Base-by-base conservation (phyloP, 53 echinoderm and acorn worm species). In the Actinopyga echinites region DNA sequence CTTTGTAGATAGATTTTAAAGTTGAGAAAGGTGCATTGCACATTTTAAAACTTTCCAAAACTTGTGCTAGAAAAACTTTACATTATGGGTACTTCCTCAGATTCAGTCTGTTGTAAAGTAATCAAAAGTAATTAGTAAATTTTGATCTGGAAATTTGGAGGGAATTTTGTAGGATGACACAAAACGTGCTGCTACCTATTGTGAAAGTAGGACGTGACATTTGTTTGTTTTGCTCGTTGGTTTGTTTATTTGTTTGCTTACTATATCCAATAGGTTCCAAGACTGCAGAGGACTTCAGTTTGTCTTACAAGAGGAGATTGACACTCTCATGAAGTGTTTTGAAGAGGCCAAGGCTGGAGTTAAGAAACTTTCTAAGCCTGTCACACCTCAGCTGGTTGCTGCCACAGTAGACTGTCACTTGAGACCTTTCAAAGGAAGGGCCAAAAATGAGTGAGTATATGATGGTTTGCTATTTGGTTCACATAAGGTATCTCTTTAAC, bases 401-500 rank as follows among this genome's bases (percentile, higher is more conserved):
- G 75, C 88, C 43, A 90, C 90, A 17, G 92, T 91, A 11, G 95
- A 99, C 61, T 99, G 99, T 37, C 99, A 99, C 75, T 87, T 95
- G 30, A 86, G 99, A 49, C 97, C 97, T 1, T 92, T 95, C 58
- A 90, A 87, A 53, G 99, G 95, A 21, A 86, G 87, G 73, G 79
- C 80, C 25, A 95, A 92, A 59, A 88, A 95, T 86, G 90, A 90
- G 99, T 99, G 89, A 90, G 89, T 59, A 21, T 21, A 8, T 23
- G 22, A 11, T 25, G 55, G 8, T 30, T 69, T 31, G 17, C 17
- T 15, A 49, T 15, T 49, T 37, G 37, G 13, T 17, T 49, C 49
- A n/a, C n/a, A n/a, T n/a, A n/a, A n/a, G n/a, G n/a, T n/a, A n/a
- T n/a, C n/a, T n/a, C n/a, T n/a, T n/a, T n/a, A n/a, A n/a, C n/a